Evolutionary conservation across 2,113 vertebrate genomes (phyloP).

Genomic region (Cavia aperea): DNA sequence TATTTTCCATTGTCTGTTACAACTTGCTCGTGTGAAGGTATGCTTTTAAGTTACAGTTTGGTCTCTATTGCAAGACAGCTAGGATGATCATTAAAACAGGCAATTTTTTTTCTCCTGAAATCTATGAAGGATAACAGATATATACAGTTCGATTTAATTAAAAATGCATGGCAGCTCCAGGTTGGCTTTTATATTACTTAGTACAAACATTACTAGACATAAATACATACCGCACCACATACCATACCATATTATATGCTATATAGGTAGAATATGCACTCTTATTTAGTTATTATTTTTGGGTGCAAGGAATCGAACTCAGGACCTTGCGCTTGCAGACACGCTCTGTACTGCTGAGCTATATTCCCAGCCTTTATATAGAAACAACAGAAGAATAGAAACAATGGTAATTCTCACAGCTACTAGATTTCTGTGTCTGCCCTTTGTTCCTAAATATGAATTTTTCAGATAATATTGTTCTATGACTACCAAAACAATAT

Average conservation of each 20-base stretch:
- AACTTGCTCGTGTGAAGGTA: slow-evolving; percentile 37
- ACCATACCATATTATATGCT: neutral
- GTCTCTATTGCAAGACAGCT: slow-evolving; percentile 42
- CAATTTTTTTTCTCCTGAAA: slow-evolving; percentile 40
- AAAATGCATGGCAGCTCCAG: neutral
- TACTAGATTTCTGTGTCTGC: neutral
- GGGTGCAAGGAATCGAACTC: too few relatives aligned
- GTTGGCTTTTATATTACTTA: neutral
- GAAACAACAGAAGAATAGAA: neutral
- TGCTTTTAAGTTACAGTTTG: slow-evolving; percentile 54
- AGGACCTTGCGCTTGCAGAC: too few relatives aligned
- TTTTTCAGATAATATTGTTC: slow-evolving; percentile 45
- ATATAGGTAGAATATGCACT: neutral
- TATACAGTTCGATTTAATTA: neutral
- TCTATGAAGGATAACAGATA: neutral
- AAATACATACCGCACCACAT: neutral
- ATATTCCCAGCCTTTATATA: too few relatives aligned
- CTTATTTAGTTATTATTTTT: too few relatives aligned
- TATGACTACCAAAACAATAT: neutral
- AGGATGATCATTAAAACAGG: slow-evolving; percentile 51
- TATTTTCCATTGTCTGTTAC: slow-evolving; percentile 63
- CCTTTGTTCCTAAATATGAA: neutral
- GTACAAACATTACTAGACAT: neutral
- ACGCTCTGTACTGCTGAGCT: too few relatives aligned
- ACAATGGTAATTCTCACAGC: neutral